Conservation (phyloP, 2,797 vertebrate species). For the Myripristis jacobus region DNA sequence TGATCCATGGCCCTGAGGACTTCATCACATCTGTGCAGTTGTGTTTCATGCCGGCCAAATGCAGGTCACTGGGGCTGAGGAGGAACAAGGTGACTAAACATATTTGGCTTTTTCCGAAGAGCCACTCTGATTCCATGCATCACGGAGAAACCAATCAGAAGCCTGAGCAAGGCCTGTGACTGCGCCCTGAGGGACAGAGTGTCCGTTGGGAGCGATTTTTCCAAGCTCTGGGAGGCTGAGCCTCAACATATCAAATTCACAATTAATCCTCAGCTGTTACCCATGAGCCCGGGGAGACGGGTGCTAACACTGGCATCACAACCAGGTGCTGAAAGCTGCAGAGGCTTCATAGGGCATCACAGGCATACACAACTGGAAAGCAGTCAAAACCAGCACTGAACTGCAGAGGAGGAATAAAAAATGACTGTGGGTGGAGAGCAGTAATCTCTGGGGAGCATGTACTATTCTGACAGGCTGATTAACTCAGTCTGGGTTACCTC, state of each 20-base stretch:
- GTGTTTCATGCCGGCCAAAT: neutral
- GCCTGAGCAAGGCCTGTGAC: neutral
- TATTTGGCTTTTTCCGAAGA: neutral
- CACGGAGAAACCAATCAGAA: neutral
- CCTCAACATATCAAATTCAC: neutral
- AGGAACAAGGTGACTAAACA: neutral
- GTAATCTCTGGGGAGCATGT: too few relatives aligned
- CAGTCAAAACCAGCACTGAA: neutral
- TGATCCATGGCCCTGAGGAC: neutral
- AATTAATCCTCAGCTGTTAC: neutral
- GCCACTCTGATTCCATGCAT: too few relatives aligned
- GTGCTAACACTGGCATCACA: neutral
- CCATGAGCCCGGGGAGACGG: neutral
- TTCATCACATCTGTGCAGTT: neutral
- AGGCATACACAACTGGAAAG: neutral
- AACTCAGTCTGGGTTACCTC: too few relatives aligned
- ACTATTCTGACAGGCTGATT: too few relatives aligned
- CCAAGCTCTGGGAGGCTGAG: neutral
- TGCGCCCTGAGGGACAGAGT: constrained; percentile 2
- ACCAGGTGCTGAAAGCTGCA: neutral
- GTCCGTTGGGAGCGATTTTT: neutral
- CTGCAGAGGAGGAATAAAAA: neutral
- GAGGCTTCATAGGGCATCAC: neutral
- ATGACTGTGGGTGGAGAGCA: too few relatives aligned
- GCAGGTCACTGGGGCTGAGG: neutral